Conservation (phyloP, 2,797 vertebrate genomes). For the Helostoma temminkii region DNA sequence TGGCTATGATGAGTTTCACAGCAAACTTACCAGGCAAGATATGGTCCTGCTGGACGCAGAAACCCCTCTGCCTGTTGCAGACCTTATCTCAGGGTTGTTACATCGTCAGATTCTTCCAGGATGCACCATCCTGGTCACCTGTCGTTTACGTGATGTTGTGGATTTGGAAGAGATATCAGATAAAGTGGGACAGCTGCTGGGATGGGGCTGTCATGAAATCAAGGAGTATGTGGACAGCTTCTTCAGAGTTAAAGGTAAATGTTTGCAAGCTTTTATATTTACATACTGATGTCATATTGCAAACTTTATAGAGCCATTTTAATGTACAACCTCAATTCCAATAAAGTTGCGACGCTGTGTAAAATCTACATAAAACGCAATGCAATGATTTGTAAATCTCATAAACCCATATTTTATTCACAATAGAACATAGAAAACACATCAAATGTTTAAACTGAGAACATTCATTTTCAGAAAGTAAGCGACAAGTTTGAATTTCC, state of each 20-base stretch:
- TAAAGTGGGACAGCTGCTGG: slow-evolving; percentile 84
- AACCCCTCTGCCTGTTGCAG: slow-evolving; percentile 60
- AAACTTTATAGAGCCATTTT: neutral
- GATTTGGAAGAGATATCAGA: slow-evolving; percentile 76
- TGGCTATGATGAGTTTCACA: slow-evolving; percentile 91
- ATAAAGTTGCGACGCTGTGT: too few relatives aligned
- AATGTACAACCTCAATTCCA: too few relatives aligned
- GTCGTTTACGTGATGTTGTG: slow-evolving; percentile 82
- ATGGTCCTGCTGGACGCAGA: slow-evolving; percentile 28
- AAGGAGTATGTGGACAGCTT: slow-evolving; percentile 85
- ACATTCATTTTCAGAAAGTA: too few relatives aligned
- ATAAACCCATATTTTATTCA: too few relatives aligned
- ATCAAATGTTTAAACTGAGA: too few relatives aligned
- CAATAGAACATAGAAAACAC: too few relatives aligned
- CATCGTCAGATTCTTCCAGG: slow-evolving; percentile 85
- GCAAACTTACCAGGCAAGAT: slow-evolving; percentile 50
- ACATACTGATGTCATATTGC: neutral
- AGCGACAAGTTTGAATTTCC: too few relatives aligned
- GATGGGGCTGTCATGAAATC: slow-evolving; percentile 84
- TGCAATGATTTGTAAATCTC: too few relatives aligned
- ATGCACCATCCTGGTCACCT: slow-evolving; percentile 90
- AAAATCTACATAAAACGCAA: too few relatives aligned
- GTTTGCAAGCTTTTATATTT: neutral
- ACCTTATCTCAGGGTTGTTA: slow-evolving; percentile 87
- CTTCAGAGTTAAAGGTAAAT: slow-evolving; percentile 79